phyloP scores from a whole-genome alignment of 2,797 vertebrate species.

The Varecia variegata region DNA sequence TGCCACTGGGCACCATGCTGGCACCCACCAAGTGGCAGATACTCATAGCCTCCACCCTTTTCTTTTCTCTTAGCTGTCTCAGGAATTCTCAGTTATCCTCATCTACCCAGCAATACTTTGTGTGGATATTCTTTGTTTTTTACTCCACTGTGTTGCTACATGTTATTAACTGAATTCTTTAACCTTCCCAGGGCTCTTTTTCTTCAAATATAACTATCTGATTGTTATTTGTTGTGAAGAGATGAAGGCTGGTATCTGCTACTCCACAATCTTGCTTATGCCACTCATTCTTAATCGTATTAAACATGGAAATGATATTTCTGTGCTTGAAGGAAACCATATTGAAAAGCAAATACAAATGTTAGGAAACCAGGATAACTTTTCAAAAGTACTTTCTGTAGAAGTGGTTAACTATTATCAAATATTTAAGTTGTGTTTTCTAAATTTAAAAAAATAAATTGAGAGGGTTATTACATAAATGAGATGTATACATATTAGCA shows the following conservation, averaged over 20 bases:
- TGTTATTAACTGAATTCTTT: neutral
- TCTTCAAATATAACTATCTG: neutral
- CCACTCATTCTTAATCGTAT: neutral
- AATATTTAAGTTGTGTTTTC: neutral
- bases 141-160: neutral
- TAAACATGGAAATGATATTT: neutral
- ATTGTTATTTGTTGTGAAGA: neutral
- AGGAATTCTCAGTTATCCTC: too few species aligned
- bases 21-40: too few species aligned
- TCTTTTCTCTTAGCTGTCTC: neutral
- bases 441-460: neutral
- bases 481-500: neutral
- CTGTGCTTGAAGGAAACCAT: neutral
- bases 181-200: neutral
- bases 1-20: neutral
- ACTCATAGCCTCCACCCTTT: neutral
- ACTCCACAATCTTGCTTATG: neutral
- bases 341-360: neutral
- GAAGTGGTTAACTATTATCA: neutral
- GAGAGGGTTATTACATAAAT: neutral
- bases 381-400: neutral
- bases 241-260: neutral
- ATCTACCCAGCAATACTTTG: neutral
- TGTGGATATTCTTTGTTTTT: neutral
- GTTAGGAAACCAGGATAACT: neutral